A percentile compares a stretch with the other conserved stretches of the same genome.
Conservation (phyloP, 2,113 vertebrate genomes). For the Cephalopterus ornatus region DNA sequence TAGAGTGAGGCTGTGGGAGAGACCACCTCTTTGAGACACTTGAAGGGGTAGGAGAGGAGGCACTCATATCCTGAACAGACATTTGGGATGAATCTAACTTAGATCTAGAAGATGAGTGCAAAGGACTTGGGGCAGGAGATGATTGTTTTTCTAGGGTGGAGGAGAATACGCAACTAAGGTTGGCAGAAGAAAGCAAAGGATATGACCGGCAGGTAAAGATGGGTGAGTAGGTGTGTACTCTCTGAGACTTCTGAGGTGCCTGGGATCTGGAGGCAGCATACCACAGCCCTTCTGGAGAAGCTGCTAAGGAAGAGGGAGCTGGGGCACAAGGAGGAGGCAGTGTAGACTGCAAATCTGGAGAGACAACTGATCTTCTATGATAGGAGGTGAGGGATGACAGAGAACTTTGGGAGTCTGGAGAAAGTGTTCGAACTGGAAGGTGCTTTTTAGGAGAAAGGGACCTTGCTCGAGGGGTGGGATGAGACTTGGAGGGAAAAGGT, state of each 20-base stretch:
- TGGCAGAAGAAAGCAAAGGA: constrained; percentile 39
- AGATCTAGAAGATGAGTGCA: constrained; percentile 8
- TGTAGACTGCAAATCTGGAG: neutral
- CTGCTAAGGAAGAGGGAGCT: constrained; percentile 16
- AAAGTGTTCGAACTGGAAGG: neutral
- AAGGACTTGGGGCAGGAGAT: constrained; percentile 18
- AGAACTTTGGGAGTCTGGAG: neutral
- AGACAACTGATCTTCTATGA: neutral
- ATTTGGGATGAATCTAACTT: neutral
- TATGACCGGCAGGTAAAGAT: constrained; percentile 42
- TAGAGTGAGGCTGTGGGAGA: neutral
- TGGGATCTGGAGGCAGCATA: neutral
- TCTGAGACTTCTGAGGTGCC: constrained; percentile 44
- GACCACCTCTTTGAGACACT: neutral
- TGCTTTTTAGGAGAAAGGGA: constrained; percentile 27
- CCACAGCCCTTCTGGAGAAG: neutral
- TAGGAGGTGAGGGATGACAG: neutral
- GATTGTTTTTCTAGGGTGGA: constrained; percentile 14
- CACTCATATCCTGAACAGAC: neutral
- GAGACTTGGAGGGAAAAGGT: neutral
- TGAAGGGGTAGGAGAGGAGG: neutral
- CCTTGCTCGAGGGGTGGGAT: neutral
- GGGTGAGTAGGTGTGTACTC: constrained; percentile 36
- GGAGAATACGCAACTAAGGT: neutral
- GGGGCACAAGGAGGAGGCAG: neutral